phyloP scores from a whole-genome alignment of 1,140 invertebrate genomes.

The Lucilia sericata region DNA sequence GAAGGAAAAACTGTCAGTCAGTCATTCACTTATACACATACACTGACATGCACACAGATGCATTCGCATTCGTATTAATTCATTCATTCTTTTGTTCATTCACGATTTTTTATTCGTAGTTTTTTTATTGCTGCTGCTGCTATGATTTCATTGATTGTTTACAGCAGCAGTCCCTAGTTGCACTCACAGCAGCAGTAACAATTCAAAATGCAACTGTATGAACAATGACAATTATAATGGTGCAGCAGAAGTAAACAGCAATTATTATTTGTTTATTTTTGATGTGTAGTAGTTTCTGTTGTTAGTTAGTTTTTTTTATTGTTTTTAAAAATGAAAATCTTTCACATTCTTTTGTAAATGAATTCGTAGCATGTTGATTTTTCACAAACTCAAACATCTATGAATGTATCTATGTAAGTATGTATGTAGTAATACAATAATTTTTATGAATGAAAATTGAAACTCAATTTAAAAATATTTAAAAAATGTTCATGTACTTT shows the following conservation, averaged over 20 bases:
- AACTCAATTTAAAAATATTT: neutral
- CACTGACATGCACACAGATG: neutral
- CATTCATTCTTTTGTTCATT: conserved; percentile 33
- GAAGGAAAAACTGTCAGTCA: conserved; percentile 8
- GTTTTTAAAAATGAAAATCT: neutral
- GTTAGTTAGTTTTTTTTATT: neutral
- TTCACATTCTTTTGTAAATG: conserved; percentile 17
- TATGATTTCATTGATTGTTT: neutral
- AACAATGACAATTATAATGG: neutral
- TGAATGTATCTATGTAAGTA: neutral
- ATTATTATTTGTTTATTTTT: neutral
- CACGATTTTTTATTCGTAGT: conserved; percentile 26
- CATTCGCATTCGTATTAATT: conserved; percentile 1
- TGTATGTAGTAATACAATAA: neutral
- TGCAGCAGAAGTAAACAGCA: neutral
- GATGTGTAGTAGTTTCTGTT: neutral
- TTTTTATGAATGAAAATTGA: conserved; percentile 23
- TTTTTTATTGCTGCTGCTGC: neutral
- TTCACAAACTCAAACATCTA: neutral
- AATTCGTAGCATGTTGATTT: neutral
- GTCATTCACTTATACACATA: neutral
- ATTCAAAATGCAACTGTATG: neutral
- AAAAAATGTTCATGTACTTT: neutral
- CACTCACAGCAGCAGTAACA: conserved; percentile 4
- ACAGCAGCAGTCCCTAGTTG: neutral